Percentiles rank a stretch among this genome's conserved stretches.
These are phyloP conservation scores for Silurus glanis DNA, from an alignment of 2,113 vertebrate genomes.

Conservation along the genomic window DNA sequence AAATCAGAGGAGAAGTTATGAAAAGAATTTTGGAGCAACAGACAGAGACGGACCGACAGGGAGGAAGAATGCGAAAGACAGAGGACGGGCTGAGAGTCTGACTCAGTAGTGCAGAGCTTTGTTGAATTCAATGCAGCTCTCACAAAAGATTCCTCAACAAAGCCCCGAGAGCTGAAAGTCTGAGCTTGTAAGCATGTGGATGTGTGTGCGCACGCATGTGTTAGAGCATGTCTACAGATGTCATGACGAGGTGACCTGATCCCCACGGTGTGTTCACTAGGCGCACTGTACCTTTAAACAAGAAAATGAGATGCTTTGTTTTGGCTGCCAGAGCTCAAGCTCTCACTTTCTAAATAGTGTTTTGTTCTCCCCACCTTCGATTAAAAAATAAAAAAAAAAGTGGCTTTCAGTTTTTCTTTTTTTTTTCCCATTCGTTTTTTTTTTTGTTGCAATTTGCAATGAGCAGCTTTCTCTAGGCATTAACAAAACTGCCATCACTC, in stretches of 20 bases:
- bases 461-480: neutral
- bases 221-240: slow-evolving; percentile 37
- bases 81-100: slow-evolving; percentile 20
- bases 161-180: slow-evolving; percentile 60
- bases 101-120: slow-evolving; percentile 65
- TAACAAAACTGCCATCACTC: slow-evolving; percentile 39
- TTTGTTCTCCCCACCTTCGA: slow-evolving; percentile 8
- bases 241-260: slow-evolving; percentile 58
- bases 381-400: neutral
- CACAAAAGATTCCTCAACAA: slow-evolving; percentile 71
- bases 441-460: neutral
- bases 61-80: slow-evolving; percentile 18
- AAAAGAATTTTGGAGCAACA: slow-evolving; percentile 10
- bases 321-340: slow-evolving; percentile 62
- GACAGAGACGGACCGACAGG: neutral
- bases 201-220: slow-evolving; percentile 3
- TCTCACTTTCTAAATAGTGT: slow-evolving; percentile 54
- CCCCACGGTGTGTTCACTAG: slow-evolving; percentile 68
- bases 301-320: slow-evolving; percentile 63
- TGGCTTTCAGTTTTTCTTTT: neutral
- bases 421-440: neutral
- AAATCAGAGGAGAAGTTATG: slow-evolving; percentile 6
- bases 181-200: slow-evolving; percentile 1
- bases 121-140: slow-evolving; percentile 66
- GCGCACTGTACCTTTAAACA: slow-evolving; percentile 52